phyloP scores from a whole-genome alignment of 2,797 vertebrate species.

The Acrossocheilus wenchowensis region DNA sequence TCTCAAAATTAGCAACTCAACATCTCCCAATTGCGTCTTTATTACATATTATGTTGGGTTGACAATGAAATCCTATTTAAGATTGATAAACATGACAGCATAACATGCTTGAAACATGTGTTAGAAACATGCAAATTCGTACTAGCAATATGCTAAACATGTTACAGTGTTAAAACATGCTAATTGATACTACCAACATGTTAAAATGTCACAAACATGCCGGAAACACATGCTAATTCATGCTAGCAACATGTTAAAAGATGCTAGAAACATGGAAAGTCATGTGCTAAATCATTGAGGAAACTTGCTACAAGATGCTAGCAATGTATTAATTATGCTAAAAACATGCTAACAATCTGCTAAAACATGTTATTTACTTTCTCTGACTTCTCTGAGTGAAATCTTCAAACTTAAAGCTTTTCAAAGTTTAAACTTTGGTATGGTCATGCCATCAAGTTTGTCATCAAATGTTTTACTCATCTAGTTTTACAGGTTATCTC shows the following conservation, averaged over 20 bases:
- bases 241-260: background rate
- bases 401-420: background rate
- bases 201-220: background rate
- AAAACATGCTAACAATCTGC: background rate
- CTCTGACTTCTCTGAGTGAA: background rate
- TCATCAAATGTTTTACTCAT: background rate
- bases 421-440: background rate
- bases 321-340: no score
- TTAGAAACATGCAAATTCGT: background rate
- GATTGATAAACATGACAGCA: background rate
- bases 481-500: background rate
- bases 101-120: background rate
- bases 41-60: background rate
- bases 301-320: background rate
- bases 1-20: background rate
- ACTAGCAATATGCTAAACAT: background rate
- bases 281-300: no score
- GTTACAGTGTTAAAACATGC: background rate
- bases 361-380: background rate
- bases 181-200: background rate
- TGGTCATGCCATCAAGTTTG: background rate
- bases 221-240: background rate
- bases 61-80: background rate
- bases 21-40: background rate
- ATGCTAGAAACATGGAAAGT: background rate